A percentile compares a stretch with the other conserved stretches of the same genome.
Conservation (phyloP, 2,113 vertebrate genomes). For the Malaclemys terrapin region DNA sequence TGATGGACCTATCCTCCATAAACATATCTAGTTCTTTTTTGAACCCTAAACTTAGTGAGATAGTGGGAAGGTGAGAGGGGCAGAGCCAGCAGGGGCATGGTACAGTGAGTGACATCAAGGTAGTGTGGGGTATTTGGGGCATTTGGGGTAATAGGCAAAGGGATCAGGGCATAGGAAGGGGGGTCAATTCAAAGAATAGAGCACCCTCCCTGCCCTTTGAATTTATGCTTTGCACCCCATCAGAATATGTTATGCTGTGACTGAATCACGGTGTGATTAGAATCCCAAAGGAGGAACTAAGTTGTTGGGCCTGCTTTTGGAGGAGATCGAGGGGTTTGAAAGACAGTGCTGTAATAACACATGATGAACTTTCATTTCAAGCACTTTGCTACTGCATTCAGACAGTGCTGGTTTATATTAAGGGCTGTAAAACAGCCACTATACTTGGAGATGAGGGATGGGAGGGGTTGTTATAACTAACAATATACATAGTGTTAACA, state of each 20-base stretch:
- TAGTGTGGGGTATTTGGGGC: background rate
- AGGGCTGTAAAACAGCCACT: background rate
- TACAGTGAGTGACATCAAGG: background rate
- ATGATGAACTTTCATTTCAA: background rate
- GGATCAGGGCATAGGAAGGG: background rate
- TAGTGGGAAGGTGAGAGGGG: background rate
- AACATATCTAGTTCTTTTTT: too few relatives aligned
- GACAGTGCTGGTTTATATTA: background rate
- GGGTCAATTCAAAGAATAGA: background rate
- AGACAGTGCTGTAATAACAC: background rate
- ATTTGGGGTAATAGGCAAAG: background rate
- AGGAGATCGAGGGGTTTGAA: background rate
- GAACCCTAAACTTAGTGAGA: background rate
- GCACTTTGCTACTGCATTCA: background rate
- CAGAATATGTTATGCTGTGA: background rate
- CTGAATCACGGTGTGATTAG: background rate
- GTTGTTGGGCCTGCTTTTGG: background rate
- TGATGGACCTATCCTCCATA: too few relatives aligned
- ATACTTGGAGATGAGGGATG: background rate
- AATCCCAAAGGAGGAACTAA: background rate
- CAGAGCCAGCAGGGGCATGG: background rate
- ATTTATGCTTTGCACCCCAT: fast-evolving
- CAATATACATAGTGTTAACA: background rate
- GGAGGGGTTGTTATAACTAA: background rate
- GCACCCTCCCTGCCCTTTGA: background rate